A percentile compares a stretch with the other conserved stretches of the same genome.
These are phyloP conservation scores for Hipparchia semele DNA, from an alignment of 2,888 invertebrate genomes.

Conservation along the genomic window DNA sequence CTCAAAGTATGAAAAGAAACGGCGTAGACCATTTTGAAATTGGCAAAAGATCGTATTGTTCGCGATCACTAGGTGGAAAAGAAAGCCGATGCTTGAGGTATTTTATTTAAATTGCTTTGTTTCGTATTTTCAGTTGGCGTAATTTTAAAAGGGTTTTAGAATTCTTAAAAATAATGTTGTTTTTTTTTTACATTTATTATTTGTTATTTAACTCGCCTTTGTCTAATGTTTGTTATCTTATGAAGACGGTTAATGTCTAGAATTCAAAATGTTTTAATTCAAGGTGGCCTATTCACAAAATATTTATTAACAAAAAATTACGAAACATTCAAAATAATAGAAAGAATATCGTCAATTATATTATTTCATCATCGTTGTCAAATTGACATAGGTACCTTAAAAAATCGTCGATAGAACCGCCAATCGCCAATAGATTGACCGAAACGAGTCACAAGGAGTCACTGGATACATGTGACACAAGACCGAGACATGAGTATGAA, in stretches of 20 bases:
- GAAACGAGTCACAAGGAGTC: too few relatives aligned
- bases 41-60: slow-evolving; percentile 56
- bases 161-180: slow-evolving; percentile 2
- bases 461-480: too few relatives aligned
- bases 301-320: too few relatives aligned
- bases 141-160: slow-evolving; percentile 12
- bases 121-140: slow-evolving; percentile 29
- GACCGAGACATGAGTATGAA: too few relatives aligned
- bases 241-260: neutral
- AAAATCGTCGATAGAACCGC: too few relatives aligned
- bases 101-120: slow-evolving; percentile 49
- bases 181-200: too few relatives aligned
- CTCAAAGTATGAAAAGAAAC: slow-evolving; percentile 41
- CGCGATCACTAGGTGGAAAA: slow-evolving; percentile 50
- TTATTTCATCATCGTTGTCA: too few relatives aligned
- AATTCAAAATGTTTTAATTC: neutral
- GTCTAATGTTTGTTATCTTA: neutral
- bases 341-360: too few relatives aligned
- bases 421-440: too few relatives aligned
- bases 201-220: neutral
- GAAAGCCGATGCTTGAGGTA: slow-evolving; percentile 45
- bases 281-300: too few relatives aligned
- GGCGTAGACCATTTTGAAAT: slow-evolving; percentile 48
- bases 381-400: too few relatives aligned
- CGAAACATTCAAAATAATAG: too few relatives aligned